Conservation (phyloP, 1,140 invertebrate genomes). For the Dolichoris vasculosae region DNA sequence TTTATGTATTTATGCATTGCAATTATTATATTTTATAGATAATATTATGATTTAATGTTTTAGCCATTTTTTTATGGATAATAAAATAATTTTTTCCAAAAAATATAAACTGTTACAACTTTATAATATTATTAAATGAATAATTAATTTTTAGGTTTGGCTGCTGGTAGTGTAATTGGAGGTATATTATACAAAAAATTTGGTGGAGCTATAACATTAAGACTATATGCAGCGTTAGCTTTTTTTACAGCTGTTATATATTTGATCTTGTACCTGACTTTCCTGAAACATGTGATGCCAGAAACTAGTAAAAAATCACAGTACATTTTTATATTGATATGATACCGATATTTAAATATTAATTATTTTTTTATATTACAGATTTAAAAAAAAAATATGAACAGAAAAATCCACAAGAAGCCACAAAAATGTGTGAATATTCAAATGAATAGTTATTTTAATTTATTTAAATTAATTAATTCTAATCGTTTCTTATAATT, state of each 20-base stretch:
- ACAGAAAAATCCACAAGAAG: conserved; percentile 70
- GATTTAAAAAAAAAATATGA: conserved; percentile 59
- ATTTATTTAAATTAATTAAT: too few species aligned
- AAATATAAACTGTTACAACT: too few species aligned
- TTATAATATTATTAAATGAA: too few species aligned
- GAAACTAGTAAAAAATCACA: conserved; percentile 58
- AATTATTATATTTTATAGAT: too few species aligned
- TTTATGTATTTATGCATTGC: too few species aligned
- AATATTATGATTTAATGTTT: too few species aligned
- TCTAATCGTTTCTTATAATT: too few species aligned
- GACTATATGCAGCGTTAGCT: conserved; percentile 75
- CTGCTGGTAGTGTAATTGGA: conserved; percentile 78
- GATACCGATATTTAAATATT: background rate
- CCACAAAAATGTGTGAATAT: too few species aligned
- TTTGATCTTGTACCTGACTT: conserved; percentile 70
- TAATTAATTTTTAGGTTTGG: conserved; percentile 72
- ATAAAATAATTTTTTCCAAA: too few species aligned
- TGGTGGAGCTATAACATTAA: conserved; percentile 76
- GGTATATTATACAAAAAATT: conserved; percentile 77
- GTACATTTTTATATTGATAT: background rate
- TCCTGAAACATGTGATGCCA: conserved; percentile 67
- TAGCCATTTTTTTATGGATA: too few species aligned
- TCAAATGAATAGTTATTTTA: too few species aligned
- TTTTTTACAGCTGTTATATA: conserved; percentile 75
- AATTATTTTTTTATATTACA: conserved; percentile 52